Evolutionary conservation across 2,797 vertebrate genomes (phyloP).

Genomic region (Eospalax fontanierii): DNA sequence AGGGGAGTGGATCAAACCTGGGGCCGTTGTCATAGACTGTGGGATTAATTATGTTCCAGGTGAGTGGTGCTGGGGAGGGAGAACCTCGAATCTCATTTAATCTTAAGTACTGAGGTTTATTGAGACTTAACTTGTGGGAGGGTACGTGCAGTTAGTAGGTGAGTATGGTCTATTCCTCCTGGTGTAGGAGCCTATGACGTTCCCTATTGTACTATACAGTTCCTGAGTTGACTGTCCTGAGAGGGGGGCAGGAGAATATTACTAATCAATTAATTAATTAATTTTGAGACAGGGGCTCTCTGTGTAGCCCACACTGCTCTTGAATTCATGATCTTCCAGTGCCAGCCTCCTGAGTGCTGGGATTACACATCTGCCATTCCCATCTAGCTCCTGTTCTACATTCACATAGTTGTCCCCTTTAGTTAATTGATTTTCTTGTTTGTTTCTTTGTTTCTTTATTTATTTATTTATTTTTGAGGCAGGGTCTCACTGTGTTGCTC

Average conservation of each 20-base stretch:
- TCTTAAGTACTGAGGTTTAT: neutral
- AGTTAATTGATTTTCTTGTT: too few species aligned
- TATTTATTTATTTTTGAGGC: too few species aligned
- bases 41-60: conserved; percentile 98
- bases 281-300: neutral
- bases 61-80: conserved; percentile 82
- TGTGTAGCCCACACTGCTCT: neutral
- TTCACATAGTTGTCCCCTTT: neutral
- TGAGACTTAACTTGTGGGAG: neutral
- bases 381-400: neutral
- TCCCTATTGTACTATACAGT: accelerated
- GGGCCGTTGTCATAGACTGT: conserved; percentile 98
- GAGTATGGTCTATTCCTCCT: neutral
- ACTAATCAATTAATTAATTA: too few species aligned
- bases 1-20: conserved; percentile 98
- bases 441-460: too few species aligned
- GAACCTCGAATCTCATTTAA: neutral
- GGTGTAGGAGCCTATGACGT: neutral
- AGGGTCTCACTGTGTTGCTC: too few species aligned
- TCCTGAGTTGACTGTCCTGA: neutral
- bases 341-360: neutral
- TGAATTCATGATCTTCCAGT: neutral
- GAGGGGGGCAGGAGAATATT: too few species aligned
- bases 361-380: neutral
- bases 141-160: neutral